Conservation (phyloP, 92 coral and sea anemone species). For the Actinernus sp. region DNA sequence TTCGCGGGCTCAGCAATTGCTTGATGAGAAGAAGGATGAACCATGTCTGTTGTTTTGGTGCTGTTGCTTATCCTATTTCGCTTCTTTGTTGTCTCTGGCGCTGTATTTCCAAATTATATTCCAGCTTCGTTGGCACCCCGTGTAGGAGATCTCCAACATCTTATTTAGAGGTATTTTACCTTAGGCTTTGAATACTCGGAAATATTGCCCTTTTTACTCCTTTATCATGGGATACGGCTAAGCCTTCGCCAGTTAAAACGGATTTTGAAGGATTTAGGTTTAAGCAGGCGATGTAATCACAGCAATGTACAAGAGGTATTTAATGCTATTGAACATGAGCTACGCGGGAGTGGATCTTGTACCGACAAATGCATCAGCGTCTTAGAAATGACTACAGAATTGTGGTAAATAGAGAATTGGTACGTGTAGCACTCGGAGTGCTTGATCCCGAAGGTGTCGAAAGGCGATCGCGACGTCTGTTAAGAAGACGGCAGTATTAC, state of each 20-base stretch:
- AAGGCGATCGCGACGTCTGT: slow-evolving; percentile 21
- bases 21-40: too few relatives aligned
- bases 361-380: slow-evolving; percentile 68
- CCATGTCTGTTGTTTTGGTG: too few relatives aligned
- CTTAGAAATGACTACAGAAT: slow-evolving; percentile 19
- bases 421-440: slow-evolving; percentile 17
- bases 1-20: too few relatives aligned
- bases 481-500: slow-evolving; percentile 15
- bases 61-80: too few relatives aligned
- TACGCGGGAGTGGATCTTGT: slow-evolving; percentile 45
- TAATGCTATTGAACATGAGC: slow-evolving; percentile 33
- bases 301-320: slow-evolving; percentile 15
- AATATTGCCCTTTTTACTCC: slow-evolving; percentile 49
- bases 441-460: slow-evolving; percentile 62
- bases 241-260: slow-evolving; percentile 67
- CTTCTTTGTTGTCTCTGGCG: too few relatives aligned
- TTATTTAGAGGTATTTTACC: slow-evolving; percentile 47
- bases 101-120: too few relatives aligned
- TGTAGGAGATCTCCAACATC: too few relatives aligned
- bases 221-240: slow-evolving; percentile 56
- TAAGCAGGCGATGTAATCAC: slow-evolving; percentile 31
- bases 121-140: too few relatives aligned
- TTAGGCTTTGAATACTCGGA: slow-evolving; percentile 54
- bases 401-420: slow-evolving; percentile 34
- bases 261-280: slow-evolving; percentile 20